These are phyloP conservation scores for Aurelia coerulea DNA, from an alignment of 30 jellyfish, hydroid and myxozoan species.

Conservation along the genomic window DNA sequence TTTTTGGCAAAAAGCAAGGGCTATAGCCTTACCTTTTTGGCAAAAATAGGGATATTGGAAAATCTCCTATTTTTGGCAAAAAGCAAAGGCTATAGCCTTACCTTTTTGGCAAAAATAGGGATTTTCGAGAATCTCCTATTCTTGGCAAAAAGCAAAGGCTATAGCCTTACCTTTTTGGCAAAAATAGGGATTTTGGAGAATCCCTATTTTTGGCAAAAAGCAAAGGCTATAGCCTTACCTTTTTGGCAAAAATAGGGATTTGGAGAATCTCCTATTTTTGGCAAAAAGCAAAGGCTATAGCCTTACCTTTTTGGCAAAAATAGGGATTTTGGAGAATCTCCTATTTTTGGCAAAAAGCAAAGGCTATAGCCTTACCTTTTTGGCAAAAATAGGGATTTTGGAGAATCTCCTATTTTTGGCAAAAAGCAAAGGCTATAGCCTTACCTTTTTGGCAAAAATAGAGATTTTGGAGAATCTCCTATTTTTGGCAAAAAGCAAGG, in stretches of 20 bases:
- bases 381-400: too few relatives aligned
- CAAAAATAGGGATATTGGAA: neutral
- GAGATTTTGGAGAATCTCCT: neutral
- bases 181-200: too few relatives aligned
- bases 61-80: neutral
- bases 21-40: neutral
- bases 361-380: too few relatives aligned
- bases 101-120: neutral
- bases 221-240: too few relatives aligned
- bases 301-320: neutral
- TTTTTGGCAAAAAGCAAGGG: neutral
- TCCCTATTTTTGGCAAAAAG: neutral
- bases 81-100: neutral
- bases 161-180: too few relatives aligned
- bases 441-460: too few relatives aligned
- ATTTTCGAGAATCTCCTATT: neutral
- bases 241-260: neutral
- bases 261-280: neutral
- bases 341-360: too few relatives aligned
- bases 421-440: too few relatives aligned
- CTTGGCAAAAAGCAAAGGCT: neutral
- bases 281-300: neutral
- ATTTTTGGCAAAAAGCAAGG: neutral
- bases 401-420: neutral
- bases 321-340: too few relatives aligned